Base-by-base conservation (phyloP, 2,113 vertebrate species). In the Upupa epops region DNA sequence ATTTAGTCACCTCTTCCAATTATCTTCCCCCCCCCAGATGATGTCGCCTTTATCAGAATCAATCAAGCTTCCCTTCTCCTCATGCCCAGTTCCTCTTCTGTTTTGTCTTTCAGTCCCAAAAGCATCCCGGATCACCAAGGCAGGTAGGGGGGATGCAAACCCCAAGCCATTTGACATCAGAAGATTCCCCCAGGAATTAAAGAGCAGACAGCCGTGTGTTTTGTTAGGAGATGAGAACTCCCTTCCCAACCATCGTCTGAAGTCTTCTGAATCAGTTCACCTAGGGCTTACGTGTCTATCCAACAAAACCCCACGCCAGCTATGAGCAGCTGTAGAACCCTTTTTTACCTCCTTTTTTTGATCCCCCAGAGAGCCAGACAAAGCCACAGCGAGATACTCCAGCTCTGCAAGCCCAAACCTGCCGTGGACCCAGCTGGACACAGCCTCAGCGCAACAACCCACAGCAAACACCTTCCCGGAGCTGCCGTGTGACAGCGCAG, bases 391-490 rank as follows among this genome's bases (percentile, higher is more conserved):
- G 6, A 88, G 58, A 88, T 64, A 25, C 28, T 88, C 60, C 76
- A 52, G 1, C 0, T 48, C 52, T 77, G 49, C 93, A 92, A 94
- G 94, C 56, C 72, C 60, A 40, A 76, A 48, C 88, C n/a, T 80
- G 89, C 68, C 2, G 0, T 3, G 18, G 58, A 82, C 89, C 75
- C 89, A 88, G 89, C 71, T 87, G 94, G 94, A 91, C 94, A 91
- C 51, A 69, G 91, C 58, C 58, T 75, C 0, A 1, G 73, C 7
- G 12, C 86, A 83, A n/a, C 86, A 83, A n/a, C 64, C 68, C 83
- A 58, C 34, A 68, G 91, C 92, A 86, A 93, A 92, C 69, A 64
- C 21, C 70, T 81, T 73, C 64, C 77, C 86, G 58, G 83, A 80
- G 10, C 86, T 4, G 0, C n/a, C 11, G 79, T 1, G 1, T 78